Evolutionary conservation across 2,797 vertebrate species (phyloP), one percentile per base, ranked within the genome.

Genomic region (Thripadectes ignobilis): DNA sequence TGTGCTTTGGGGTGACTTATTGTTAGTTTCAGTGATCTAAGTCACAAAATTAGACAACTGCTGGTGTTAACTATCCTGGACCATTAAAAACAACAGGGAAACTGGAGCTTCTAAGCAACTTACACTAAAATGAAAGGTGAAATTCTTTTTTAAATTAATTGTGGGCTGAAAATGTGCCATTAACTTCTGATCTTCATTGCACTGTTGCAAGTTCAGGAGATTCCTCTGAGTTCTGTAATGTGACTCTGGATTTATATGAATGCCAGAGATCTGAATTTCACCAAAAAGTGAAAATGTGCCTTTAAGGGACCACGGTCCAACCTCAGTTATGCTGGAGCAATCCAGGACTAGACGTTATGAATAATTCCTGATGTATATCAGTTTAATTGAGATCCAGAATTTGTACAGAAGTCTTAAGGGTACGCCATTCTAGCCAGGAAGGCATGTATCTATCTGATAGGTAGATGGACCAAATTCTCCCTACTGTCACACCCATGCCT

Each of bases 1-100:
- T 98, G 98, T 98, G 98, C 98, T 98, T 98, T 97, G 96, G 71
- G 75, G 97, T 97, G 95, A 97, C 96, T 98, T 94, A 77, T 46
- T 93, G 68, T 95, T 97, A 89, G 85, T 85, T 93, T 95, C 86
- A 89, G 91, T 93, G 89, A 95, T 95, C 85, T 62, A 95, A 96
- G 89, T 92, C 94, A 97, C 95, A 92, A 68, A 91, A 93, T 73
- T 78, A 83, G 79, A 95, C 51, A 95, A 88, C 81, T 97, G 97
- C 96, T 97, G 97, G 96, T 97, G 87, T 93, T 97, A 79, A 59
- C 93, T 95, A 95, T 85, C 92, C 86, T 84, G 73, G 58, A 80
- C 78, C 78, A 67, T 54, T 30, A 41, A 82, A 81, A 92, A 69
- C 17, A 22, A 86, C 38, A 66, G 59, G 73, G 48, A 80, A 66